Evolutionary conservation across 1,140 invertebrate species (phyloP), one percentile per base, ranked within the genome.

Genomic region (Lepidostoma basale): DNA sequence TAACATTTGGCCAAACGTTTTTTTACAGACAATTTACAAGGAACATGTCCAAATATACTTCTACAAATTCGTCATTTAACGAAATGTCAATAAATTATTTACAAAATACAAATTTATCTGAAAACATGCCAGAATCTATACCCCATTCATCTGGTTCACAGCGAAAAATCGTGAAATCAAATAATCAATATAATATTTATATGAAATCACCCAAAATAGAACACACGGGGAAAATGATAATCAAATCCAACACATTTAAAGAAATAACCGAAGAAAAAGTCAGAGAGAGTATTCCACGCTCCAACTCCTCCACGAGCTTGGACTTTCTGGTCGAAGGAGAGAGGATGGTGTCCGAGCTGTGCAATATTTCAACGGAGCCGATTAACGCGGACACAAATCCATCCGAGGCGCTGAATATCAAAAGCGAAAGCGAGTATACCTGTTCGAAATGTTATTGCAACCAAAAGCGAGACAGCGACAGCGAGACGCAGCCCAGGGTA

Each of bases 281-380:
- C 3, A 36, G 26, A 8, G 14, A 63, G 2, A 22, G 42, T 20
- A 76, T 77, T 26, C 60, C 79, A 3, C 75, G 67, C 40, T 78
- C 81, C 1, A 80, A 81, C 69, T 83, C 81, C n/a, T 79, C 77
- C 14, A 78, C 79, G 0, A 83, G 81, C 62, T 70, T 83, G 10
- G 80, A 83, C 67, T 83, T 82, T 62, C 80, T 78, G 64, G 78
- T 75, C 20, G 80, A 82, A 75, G 80, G 81, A 44, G 81, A 83
- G 70, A 74, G 77, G 68, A 83, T 83, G 81, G 81, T 83, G 2
- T 83, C 81, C 9, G 80, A 81, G 73, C 75, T 83, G 14, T 83
- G 81, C 68, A 81, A 80, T 66, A 79, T 82, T 73, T 58, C 78
- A 4, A 79, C 33, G 30, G 62, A 63, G n/a, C 25, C n/a, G n/a